Evolutionary conservation across 1,140 invertebrate species (phyloP).

Genomic region (Drosophila busckii): DNA sequence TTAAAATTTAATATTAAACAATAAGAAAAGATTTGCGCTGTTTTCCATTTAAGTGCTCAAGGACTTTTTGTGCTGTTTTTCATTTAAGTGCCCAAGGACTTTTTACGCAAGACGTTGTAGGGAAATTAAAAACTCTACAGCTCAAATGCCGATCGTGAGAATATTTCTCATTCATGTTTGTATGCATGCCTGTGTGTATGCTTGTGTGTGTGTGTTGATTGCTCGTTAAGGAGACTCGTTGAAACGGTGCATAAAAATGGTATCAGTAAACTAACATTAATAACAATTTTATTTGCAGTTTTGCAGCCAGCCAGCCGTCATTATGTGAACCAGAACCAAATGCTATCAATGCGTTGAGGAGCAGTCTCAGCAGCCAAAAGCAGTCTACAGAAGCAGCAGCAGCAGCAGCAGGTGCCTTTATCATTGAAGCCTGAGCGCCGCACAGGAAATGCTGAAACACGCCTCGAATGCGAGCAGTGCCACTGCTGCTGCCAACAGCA

Average conservation of each 20-base stretch:
- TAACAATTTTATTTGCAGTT: slow-evolving; percentile 6
- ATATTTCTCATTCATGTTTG: background rate
- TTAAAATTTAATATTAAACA: too few species aligned
- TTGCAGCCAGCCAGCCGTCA: slow-evolving; percentile 1
- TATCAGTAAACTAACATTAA: background rate
- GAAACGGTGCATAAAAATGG: slow-evolving; percentile 6
- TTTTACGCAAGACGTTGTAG: too few species aligned
- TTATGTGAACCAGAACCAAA: slow-evolving; percentile 29
- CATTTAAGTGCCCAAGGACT: too few species aligned
- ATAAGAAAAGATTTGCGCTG: too few species aligned
- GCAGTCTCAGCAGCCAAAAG: slow-evolving; percentile 14
- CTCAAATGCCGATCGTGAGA: slow-evolving; percentile 27
- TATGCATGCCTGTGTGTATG: background rate
- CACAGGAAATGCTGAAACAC: slow-evolving; percentile 65
- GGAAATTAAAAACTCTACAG: too few species aligned
- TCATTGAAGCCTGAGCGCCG: background rate
- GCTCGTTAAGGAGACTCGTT: slow-evolving; percentile 9
- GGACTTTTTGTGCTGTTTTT: too few species aligned
- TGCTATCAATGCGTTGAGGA: slow-evolving; percentile 6
- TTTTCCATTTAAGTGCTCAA: too few species aligned
- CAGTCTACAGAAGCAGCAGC: background rate
- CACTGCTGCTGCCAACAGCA: slow-evolving; percentile 16
- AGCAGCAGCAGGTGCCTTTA: slow-evolving; percentile 7
- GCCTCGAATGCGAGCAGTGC: slow-evolving; percentile 63
- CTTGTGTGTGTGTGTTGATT: background rate